Evolutionary conservation across 2,797 vertebrate species (phyloP).

Genomic region (Picus viridis): DNA sequence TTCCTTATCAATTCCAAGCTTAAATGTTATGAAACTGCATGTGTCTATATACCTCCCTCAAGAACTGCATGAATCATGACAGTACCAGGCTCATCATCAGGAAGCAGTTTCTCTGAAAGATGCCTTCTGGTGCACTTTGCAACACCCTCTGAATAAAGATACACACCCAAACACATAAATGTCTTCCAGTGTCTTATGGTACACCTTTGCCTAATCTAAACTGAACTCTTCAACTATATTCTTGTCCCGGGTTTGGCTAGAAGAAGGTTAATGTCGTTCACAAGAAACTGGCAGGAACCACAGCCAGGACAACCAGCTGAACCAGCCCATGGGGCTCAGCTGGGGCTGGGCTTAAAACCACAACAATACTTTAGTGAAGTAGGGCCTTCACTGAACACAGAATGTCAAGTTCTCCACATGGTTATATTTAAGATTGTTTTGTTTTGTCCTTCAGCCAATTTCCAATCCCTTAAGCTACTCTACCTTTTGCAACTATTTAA

Average conservation of each 20-base stretch:
- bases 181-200: neutral
- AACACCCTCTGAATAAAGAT: neutral
- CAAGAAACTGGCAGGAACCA: no score
- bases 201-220: neutral
- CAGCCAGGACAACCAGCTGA: no score
- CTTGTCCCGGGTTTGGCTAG: no score
- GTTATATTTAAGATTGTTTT: neutral
- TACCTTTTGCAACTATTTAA: conserved; percentile 29
- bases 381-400: neutral
- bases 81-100: neutral
- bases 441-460: conserved; percentile 1
- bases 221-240: neutral
- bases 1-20: conserved; percentile 45
- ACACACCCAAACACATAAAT: neutral
- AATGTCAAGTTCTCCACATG: neutral
- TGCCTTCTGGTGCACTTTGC: neutral
- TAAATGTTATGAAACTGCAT: neutral
- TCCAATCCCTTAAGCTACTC: conserved; percentile 40
- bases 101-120: neutral
- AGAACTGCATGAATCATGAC: neutral
- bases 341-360: no score
- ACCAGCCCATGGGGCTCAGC: no score
- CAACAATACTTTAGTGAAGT: neutral
- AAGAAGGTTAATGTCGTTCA: no score
- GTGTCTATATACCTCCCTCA: neutral